Percentiles rank a stretch among this genome's conserved stretches.
phyloP scores from a whole-genome alignment of 2,888 invertebrate species.

The Dromius quadrimaculatus region DNA sequence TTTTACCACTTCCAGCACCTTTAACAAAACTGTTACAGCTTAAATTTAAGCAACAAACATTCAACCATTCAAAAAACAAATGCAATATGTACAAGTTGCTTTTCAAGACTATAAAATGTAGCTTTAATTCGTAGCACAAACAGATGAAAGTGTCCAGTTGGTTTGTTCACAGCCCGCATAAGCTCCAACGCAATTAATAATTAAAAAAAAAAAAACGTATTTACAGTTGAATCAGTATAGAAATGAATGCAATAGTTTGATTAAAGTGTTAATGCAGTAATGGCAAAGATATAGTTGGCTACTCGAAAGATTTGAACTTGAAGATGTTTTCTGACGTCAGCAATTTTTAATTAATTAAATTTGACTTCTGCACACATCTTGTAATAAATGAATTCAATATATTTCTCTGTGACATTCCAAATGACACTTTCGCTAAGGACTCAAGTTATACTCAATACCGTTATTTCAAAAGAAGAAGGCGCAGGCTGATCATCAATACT shows the following conservation, averaged over 20 bases:
- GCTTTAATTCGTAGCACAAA: constrained; percentile 24
- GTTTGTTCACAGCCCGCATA: constrained; percentile 15
- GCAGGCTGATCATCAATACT: constrained; percentile 63
- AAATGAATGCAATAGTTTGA: too few species aligned
- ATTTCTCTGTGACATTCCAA: background rate
- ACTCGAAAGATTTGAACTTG: too few species aligned
- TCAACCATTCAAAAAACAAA: constrained; percentile 40
- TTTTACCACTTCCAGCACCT: constrained; percentile 13
- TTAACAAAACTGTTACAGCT: background rate
- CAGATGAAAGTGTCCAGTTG: constrained; percentile 25
- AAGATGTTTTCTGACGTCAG: background rate
- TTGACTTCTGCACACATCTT: too few species aligned
- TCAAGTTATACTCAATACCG: constrained; percentile 63
- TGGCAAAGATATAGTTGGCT: too few species aligned
- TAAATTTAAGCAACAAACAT: constrained; percentile 17
- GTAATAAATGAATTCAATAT: background rate
- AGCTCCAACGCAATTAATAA: constrained; percentile 5
- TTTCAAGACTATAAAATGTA: constrained; percentile 9
- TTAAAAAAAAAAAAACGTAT: background rate
- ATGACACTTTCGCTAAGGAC: constrained; percentile 28
- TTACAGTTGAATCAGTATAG: too few species aligned
- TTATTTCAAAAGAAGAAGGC: constrained; percentile 63
- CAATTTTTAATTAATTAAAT: background rate
- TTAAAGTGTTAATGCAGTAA: too few species aligned
- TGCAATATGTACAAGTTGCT: constrained; percentile 46